A percentile compares a stretch with the other conserved stretches of the same genome.
Evolutionary conservation across 2,113 vertebrate genomes (phyloP).

Genomic region (Mus pahari): DNA sequence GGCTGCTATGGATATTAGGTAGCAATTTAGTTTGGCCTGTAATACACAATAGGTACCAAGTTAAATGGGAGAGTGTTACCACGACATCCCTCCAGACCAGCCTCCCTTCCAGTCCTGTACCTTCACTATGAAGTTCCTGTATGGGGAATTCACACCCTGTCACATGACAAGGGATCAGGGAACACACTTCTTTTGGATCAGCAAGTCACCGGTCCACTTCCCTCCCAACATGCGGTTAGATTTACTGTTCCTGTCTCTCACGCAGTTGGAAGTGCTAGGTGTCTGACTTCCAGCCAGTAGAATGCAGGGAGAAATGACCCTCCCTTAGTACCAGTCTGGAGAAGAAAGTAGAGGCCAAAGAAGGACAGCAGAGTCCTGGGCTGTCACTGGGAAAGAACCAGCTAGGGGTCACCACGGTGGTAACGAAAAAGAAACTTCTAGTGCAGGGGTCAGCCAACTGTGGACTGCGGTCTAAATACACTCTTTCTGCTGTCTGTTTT

Average conservation of each 20-base stretch:
- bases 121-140: not conserved
- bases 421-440: not conserved
- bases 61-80: not conserved
- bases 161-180: not conserved
- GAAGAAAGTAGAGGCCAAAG: not conserved
- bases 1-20: not conserved
- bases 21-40: not conserved
- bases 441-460: not conserved
- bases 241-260: not conserved
- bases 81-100: not conserved
- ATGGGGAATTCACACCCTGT: not conserved
- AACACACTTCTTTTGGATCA: not conserved
- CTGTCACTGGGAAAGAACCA: not conserved
- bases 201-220: not conserved
- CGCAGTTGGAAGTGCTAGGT: not conserved
- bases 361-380: not conserved
- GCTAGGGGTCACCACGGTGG: not conserved
- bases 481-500: not conserved
- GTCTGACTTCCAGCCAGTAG: not conserved
- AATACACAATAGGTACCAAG: not conserved
- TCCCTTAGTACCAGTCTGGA: too few relatives aligned
- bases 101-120: not conserved
- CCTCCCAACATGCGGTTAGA: not conserved
- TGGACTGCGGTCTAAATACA: not conserved
- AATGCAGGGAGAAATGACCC: not conserved